Evolutionary conservation across 1,140 invertebrate species (phyloP), one percentile per base, ranked within the genome.

Genomic region (Heliconius nattereri): DNA sequence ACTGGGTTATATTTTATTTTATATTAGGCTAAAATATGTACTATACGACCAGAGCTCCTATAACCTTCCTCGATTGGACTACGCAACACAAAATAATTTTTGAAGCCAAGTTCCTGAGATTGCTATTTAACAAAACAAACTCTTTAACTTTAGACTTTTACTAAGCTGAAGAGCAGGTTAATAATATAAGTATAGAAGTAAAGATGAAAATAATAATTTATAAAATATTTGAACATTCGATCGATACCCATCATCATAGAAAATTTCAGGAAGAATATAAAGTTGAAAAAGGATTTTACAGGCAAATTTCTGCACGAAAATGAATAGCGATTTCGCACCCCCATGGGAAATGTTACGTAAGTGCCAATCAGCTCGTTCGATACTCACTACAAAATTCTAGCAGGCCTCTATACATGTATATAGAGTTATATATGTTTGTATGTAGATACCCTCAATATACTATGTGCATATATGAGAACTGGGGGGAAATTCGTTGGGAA

Each of bases 301-400:
- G 23, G 60, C 23, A 66, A 66, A 66, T 29, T 66, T 29, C 26
- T 16, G 26, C 60, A 66, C 13, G 60, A 66, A 66, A 66, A 66
- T 66, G 60, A 66, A 66, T 66, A 66, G 60, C 60, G 60, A 66
- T 66, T 66, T 66, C 60, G 60, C 60, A 66, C 60, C 60, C 60
- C 26, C 60, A 66, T 13, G 60, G 60, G 60, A 66, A 66, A 66
- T 66, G 60, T 9, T 66, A 66, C 60, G 26, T 66, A 66, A 66
- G 60, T 66, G 60, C 60, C 60, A 66, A 66, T 66, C 60, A 66
- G 11, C 60, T 11, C 26, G 60, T 66, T 66, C 60, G 60, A 66
- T 66, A 66, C 60, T 66, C 60, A 66, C 23, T 60, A 60, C 57
- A 60, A 23, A 60, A 26, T 60, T 11, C 57, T 60, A 60, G 57